Evolutionary conservation across 2,113 vertebrate genomes (phyloP).

Genomic region (Taurulus bubalis): DNA sequence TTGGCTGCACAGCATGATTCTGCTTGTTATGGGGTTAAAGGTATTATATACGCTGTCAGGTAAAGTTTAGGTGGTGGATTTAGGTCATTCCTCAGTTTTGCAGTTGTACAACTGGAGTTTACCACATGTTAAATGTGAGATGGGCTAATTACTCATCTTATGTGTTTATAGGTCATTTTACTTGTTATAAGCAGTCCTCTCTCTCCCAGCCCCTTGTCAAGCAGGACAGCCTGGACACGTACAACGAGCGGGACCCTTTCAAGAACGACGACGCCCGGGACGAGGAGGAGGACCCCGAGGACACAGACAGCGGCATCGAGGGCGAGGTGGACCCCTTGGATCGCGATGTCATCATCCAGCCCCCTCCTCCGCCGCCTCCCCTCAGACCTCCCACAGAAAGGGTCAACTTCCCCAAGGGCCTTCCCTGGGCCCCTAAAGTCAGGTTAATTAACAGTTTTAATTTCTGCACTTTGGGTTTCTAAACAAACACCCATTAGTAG

Average conservation of each 20-base stretch:
- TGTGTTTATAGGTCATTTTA: neutral
- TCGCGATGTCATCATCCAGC: constrained; percentile 87
- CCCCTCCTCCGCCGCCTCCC: constrained; percentile 72
- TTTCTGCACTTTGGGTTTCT: neutral
- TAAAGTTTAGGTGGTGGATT: neutral
- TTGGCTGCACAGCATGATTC: constrained; percentile 7
- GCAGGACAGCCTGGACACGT: constrained; percentile 96
- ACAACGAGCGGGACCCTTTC: constrained; percentile 97
- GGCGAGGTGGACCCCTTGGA: constrained; percentile 93
- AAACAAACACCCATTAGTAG: neutral
- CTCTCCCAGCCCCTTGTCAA: constrained; percentile 90
- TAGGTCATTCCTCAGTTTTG: neutral
- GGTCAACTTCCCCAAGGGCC: constrained; percentile 93
- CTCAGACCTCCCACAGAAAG: constrained; percentile 84
- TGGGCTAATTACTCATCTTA: neutral
- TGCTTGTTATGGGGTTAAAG: neutral
- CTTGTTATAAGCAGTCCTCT: neutral
- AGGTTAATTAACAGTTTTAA: constrained; percentile 81
- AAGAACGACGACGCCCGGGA: constrained; percentile 91
- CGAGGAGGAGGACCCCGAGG: constrained; percentile 91
- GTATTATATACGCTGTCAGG: neutral
- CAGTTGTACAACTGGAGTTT: neutral
- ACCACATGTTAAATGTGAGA: neutral
- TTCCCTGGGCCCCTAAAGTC: constrained; percentile 99
- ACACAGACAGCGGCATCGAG: constrained; percentile 87